A percentile compares a stretch with the other conserved stretches of the same genome.
Conservation (phyloP, 2,113 vertebrate genomes). For the Corapipo altera region DNA sequence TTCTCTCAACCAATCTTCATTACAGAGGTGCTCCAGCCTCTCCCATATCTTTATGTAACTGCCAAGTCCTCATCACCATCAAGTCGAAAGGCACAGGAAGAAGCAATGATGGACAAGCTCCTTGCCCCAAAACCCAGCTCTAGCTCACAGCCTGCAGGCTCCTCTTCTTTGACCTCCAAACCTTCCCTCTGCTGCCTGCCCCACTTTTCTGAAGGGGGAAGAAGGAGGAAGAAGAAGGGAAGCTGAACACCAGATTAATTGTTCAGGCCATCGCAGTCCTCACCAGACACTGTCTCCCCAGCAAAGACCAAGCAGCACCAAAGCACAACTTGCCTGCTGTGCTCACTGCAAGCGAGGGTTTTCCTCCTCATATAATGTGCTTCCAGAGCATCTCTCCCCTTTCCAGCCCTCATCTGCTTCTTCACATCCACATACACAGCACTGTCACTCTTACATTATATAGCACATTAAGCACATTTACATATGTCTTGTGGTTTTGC, state of each 20-base stretch:
- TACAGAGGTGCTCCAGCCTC: neutral
- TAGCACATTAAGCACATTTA: neutral
- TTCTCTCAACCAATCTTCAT: neutral
- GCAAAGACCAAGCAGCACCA: neutral
- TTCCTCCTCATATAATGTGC: fast-evolving
- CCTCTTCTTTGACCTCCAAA: neutral
- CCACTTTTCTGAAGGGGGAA: neutral
- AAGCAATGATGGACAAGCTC: neutral
- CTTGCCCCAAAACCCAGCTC: fast-evolving
- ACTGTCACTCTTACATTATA: fast-evolving
- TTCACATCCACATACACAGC: fast-evolving
- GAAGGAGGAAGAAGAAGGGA: neutral
- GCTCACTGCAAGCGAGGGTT: neutral
- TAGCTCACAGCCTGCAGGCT: neutral
- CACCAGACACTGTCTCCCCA: fast-evolving
- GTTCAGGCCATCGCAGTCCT: neutral
- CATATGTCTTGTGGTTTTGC: fast-evolving
- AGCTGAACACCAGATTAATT: neutral
- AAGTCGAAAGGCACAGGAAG: neutral
- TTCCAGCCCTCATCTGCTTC: neutral
- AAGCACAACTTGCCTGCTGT: neutral
- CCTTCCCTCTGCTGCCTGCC: neutral
- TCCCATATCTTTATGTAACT: neutral
- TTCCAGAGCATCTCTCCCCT: neutral
- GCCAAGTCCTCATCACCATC: neutral